Conservation (phyloP, 2,113 vertebrate species). For the Gadus chalcogrammus region DNA sequence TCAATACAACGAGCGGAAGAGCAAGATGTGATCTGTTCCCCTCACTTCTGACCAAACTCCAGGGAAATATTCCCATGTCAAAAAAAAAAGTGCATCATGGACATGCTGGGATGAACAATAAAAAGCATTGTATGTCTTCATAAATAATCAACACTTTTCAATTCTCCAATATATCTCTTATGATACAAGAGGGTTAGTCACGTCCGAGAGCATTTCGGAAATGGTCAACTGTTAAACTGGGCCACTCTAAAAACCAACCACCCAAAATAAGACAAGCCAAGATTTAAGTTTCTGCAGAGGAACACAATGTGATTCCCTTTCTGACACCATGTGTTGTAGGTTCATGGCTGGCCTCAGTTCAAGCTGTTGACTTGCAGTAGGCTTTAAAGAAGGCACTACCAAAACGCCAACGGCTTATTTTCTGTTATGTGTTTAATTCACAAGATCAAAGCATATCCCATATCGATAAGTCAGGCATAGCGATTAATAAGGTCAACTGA, state of each 20-base stretch:
- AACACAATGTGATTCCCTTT: neutral
- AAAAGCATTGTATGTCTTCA: constrained; percentile 64
- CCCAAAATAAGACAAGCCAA: neutral
- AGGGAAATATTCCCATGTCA: constrained; percentile 43
- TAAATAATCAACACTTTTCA: constrained; percentile 69
- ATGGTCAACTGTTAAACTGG: constrained; percentile 9
- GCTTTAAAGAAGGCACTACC: too few relatives aligned
- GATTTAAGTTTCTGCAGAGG: constrained; percentile 17
- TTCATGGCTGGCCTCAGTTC: too few relatives aligned
- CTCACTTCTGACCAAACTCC: constrained; percentile 40
- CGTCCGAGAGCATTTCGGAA: neutral
- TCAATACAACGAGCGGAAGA: constrained; percentile 32
- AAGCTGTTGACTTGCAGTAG: too few relatives aligned
- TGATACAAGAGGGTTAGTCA: constrained; percentile 68
- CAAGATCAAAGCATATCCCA: too few relatives aligned
- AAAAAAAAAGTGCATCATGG: constrained; percentile 74
- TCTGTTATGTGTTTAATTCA: too few relatives aligned
- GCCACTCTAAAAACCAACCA: constrained; percentile 9
- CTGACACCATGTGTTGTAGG: too few relatives aligned
- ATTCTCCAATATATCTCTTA: constrained; percentile 65
- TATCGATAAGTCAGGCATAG: too few relatives aligned
- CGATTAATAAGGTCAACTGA: too few relatives aligned
- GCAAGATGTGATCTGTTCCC: constrained; percentile 20
- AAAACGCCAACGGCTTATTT: too few relatives aligned
- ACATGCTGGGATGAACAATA: constrained; percentile 64